Evolutionary conservation across 2,888 invertebrate species (phyloP).

Genomic region (Pheosia gnoma): DNA sequence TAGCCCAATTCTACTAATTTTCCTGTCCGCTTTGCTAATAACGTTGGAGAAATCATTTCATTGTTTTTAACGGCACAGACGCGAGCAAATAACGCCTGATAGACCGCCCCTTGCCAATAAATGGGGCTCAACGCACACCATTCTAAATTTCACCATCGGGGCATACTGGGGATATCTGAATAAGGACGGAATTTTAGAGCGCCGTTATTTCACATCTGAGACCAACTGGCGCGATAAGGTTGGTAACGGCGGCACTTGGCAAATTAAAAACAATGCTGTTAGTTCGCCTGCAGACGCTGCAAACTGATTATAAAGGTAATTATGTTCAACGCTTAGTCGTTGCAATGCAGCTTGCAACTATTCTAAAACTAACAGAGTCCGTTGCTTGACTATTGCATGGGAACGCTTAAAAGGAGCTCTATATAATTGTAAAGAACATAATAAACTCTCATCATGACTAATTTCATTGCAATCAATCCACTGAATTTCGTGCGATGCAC

Average conservation of each 20-base stretch:
- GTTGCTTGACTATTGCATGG: background rate
- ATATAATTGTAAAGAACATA: too few relatives aligned
- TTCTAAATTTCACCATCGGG: conserved; percentile 58
- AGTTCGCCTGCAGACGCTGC: conserved; percentile 46
- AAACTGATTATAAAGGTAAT: background rate
- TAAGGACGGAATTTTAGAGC: conserved; percentile 62
- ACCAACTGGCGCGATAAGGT: conserved; percentile 62
- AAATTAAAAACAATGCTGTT: conserved; percentile 71
- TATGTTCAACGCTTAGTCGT: conserved; percentile 1
- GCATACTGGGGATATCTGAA: conserved; percentile 62
- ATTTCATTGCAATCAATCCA: too few relatives aligned
- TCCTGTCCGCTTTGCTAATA: conserved; percentile 30
- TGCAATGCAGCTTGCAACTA: background rate
- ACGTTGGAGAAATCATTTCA: conserved; percentile 56
- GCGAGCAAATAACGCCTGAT: conserved; percentile 48
- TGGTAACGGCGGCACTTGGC: conserved; percentile 66
- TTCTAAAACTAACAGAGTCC: background rate
- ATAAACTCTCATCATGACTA: too few relatives aligned
- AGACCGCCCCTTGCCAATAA: conserved; percentile 55
- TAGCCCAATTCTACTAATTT: conserved; percentile 8
- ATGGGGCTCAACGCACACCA: conserved; percentile 54
- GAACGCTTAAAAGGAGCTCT: too few relatives aligned
- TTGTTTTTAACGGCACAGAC: conserved; percentile 59
- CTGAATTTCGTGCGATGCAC: too few relatives aligned
- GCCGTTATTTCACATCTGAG: conserved; percentile 64